These are phyloP conservation scores for Porites rus DNA, from an alignment of 92 coral and sea anemone species.

Conservation along the genomic window DNA sequence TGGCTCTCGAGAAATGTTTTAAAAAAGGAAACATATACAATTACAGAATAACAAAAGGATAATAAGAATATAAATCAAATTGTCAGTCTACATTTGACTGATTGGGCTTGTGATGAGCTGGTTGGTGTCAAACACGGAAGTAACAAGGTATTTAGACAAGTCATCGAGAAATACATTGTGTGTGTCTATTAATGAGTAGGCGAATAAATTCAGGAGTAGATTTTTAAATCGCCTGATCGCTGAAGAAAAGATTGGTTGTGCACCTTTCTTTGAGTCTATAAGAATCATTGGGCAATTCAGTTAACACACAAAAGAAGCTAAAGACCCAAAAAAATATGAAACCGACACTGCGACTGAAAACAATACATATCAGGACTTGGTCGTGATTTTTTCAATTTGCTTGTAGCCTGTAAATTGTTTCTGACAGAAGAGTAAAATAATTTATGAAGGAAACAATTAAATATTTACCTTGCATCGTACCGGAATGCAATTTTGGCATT, in stretches of 20 bases:
- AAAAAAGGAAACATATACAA: not conserved
- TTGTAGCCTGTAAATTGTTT: not conserved
- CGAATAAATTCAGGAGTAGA: not conserved
- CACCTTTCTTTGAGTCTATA: too few species aligned
- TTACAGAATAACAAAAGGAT: not conserved
- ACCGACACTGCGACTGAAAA: not conserved
- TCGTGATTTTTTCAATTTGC: conserved; percentile 8
- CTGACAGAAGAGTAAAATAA: not conserved
- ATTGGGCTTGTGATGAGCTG: not conserved
- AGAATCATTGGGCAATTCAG: not conserved
- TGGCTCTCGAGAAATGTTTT: not conserved
- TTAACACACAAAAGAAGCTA: not conserved
- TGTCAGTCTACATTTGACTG: not conserved
- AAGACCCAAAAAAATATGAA: not conserved
- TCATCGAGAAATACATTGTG: not conserved
- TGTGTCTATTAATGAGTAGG: not conserved
- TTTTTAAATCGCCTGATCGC: not conserved
- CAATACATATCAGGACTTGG: not conserved
- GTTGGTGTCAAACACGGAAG: not conserved
- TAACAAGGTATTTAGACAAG: not conserved
- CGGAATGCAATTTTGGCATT: conserved; percentile 37
- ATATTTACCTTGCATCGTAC: conserved; percentile 36
- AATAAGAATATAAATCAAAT: not conserved
- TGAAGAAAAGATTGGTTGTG: not conserved
- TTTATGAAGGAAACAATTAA: not conserved